phyloP scores from a whole-genome alignment of 2,113 vertebrate species.

The Nothoprocta pentlandii region DNA sequence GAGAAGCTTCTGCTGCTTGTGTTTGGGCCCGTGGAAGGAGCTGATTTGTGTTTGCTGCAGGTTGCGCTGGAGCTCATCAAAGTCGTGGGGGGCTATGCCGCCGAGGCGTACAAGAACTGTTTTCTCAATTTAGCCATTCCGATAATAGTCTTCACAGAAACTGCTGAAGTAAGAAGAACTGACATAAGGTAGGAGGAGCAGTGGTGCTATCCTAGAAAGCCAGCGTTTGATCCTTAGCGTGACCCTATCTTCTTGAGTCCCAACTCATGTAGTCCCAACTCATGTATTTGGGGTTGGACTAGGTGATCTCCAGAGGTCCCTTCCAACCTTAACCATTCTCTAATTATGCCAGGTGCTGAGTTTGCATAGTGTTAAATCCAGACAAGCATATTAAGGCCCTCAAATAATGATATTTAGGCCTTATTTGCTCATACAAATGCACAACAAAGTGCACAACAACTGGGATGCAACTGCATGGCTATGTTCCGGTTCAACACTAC shows the following conservation, averaged over 20 bases:
- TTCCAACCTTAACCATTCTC: too few species aligned
- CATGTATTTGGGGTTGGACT: too few species aligned
- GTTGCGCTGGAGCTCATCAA: constrained; percentile 96
- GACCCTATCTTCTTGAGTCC: too few species aligned
- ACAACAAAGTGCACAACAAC: background rate
- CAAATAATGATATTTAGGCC: background rate
- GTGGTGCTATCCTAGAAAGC: background rate
- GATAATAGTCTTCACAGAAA: constrained; percentile 92
- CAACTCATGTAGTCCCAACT: too few species aligned
- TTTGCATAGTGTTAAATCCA: background rate
- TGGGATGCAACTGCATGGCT: background rate
- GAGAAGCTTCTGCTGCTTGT: too few species aligned
- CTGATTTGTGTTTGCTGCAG: constrained; percentile 73
- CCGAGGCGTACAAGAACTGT: constrained; percentile 95
- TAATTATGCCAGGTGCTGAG: background rate
- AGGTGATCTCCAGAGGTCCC: too few species aligned
- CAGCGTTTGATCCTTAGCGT: background rate
- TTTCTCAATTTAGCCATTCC: constrained; percentile 98
- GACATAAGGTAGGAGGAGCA: constrained; percentile 87
- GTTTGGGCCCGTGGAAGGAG: background rate
- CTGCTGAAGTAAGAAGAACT: constrained; percentile 88
- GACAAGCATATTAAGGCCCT: background rate
- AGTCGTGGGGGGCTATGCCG: constrained; percentile 86
- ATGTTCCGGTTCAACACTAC: background rate
- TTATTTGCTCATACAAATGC: background rate